phyloP scores from a whole-genome alignment of 2,113 vertebrate genomes.

The Neoarius graeffei region DNA sequence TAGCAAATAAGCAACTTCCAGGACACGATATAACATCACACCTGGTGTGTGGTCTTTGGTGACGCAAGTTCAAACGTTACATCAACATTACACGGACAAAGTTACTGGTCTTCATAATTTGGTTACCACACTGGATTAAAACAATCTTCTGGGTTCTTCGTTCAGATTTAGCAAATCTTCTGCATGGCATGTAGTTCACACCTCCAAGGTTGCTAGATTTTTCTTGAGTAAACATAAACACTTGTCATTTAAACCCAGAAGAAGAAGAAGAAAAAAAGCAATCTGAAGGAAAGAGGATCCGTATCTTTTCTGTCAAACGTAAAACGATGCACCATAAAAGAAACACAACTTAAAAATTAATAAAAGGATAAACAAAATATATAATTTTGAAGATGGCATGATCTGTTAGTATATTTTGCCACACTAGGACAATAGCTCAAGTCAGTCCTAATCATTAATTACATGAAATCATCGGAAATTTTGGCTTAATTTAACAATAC shows the following conservation, averaged over 20 bases:
- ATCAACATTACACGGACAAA: background rate
- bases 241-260: background rate
- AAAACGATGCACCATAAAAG: too few relatives aligned
- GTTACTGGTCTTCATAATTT: background rate
- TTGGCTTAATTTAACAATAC: background rate
- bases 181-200: background rate
- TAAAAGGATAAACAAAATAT: background rate
- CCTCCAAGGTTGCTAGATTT: background rate
- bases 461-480: background rate
- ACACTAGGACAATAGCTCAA: too few relatives aligned
- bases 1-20: background rate
- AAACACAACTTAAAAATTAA: too few relatives aligned
- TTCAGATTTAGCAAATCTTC: background rate
- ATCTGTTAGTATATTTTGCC: background rate
- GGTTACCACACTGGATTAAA: background rate
- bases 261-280: background rate
- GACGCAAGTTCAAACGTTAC: background rate
- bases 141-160: background rate
- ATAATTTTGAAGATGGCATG: background rate
- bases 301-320: too few relatives aligned
- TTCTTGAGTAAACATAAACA: background rate
- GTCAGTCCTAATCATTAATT: background rate
- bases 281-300: background rate
- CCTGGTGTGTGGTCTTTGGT: background rate
- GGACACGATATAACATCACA: background rate